A percentile compares a stretch with the other conserved stretches of the same genome.
Conservation (phyloP, 2,113 vertebrate genomes). For the Labeo catla region DNA sequence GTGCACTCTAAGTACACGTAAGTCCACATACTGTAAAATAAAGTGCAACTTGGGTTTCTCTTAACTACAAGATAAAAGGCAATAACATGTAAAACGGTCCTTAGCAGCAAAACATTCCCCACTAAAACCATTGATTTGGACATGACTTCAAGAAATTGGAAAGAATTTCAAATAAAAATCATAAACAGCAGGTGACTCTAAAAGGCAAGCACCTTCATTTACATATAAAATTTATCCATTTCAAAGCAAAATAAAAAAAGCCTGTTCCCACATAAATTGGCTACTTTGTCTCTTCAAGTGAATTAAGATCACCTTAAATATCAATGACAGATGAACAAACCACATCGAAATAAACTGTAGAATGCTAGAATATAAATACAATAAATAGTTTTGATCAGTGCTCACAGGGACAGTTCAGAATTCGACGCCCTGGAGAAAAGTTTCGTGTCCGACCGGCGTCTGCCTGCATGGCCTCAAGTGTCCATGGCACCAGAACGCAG, state of each 20-base stretch:
- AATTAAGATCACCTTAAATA: conserved; percentile 63
- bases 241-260: conserved; percentile 58
- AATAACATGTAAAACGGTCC: conserved; percentile 46
- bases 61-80: conserved; percentile 9
- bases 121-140: conserved; percentile 52
- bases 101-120: conserved; percentile 62
- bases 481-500: conserved; percentile 30
- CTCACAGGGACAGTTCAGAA: conserved; percentile 66
- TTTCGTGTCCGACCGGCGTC: conserved; percentile 49
- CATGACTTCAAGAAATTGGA: conserved; percentile 15
- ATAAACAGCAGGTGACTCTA: conserved; percentile 56
- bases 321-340: conserved; percentile 65
- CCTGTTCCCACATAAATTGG: conserved; percentile 69
- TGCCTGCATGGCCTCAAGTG: conserved; percentile 50
- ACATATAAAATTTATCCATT: conserved; percentile 61
- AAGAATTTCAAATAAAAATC: conserved; percentile 42
- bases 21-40: too few relatives aligned
- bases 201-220: conserved; percentile 56
- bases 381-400: conserved; percentile 94
- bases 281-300: conserved; percentile 65
- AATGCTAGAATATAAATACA: conserved; percentile 87
- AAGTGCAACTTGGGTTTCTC: background rate
- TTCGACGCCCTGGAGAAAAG: conserved; percentile 61
- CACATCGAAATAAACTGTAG: conserved; percentile 67
- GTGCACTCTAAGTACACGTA: too few relatives aligned